Evolutionary conservation across 2,888 invertebrate species (phyloP), one percentile per base, ranked within the genome.

Genomic region (Leptinotarsa peninsularis): DNA sequence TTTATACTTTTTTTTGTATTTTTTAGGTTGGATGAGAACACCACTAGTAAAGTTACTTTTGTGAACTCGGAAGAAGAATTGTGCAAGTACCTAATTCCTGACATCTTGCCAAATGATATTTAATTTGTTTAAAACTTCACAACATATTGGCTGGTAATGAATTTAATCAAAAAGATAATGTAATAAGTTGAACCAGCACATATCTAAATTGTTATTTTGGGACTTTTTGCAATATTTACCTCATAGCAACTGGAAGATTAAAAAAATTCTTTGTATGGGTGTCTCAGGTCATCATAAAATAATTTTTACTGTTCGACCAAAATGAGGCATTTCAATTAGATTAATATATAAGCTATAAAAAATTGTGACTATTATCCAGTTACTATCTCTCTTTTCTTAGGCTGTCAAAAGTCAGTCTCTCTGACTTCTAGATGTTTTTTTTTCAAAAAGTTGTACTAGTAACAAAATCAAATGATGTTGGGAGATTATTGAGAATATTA

Each of bases 21-120:
- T 33, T 90, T 70, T 88, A 93, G 93, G 93, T 89, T 95, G 80
- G 93, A 94, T 86, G 94, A 94, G 83, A 94, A 94, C 80, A 94
- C 94, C 49, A 92, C 94, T 43, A 91, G 93, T 77, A 95, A 95
- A 89, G 94, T 95, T 13, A 90, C 91, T 73, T 94, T 95, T 88
- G 92, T 94, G 4, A 90, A 88, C 84, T 92, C 91, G 18, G 94
- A 94, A 84, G 90, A 91, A 86, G 93, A 94, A 77, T 89, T 95
- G 58, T 94, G 94, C 87, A 91, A 92, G 83, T 93, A 94, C 88
- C 88, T 95, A 81, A 94, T 94, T 89, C 94, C 94, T 21, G 94
- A 94, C 86, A 94, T 94, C 84, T 88, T 95, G 82, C 95, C 95
- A 73, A 91, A 90, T 56, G 91, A 93, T 87, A 91, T 93, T 88